A percentile compares a stretch with the other conserved stretches of the same genome.
These are phyloP conservation scores for Tangara arthus DNA, from an alignment of 2,797 vertebrate species.

Conservation along the genomic window DNA sequence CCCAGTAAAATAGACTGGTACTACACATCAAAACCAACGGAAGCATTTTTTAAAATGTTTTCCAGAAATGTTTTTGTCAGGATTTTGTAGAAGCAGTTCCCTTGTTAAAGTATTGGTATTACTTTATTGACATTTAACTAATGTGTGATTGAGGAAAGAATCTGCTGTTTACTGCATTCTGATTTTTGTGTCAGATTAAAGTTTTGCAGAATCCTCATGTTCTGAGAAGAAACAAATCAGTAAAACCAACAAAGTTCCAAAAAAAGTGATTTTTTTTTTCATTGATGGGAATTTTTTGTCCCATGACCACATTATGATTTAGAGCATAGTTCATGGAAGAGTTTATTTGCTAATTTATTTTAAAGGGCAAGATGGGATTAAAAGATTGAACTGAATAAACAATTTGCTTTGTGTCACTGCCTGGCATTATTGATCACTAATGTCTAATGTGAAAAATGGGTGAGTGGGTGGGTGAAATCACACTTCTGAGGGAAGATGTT, in stretches of 20 bases:
- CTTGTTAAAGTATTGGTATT: neutral
- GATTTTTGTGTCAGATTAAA: neutral
- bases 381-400: slow-evolving; percentile 50
- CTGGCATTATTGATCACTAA: neutral
- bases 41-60: neutral
- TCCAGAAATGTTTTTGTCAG: neutral
- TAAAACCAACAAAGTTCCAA: neutral
- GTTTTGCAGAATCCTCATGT: neutral
- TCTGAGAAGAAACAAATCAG: neutral
- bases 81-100: neutral
- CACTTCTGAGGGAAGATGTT: neutral
- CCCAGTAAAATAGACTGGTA: neutral
- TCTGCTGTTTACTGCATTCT: neutral
- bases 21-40: neutral
- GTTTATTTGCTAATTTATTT: slow-evolving; percentile 52
- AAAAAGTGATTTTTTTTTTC: neutral
- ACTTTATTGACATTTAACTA: neutral
- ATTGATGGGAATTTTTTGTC: neutral
- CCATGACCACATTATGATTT: neutral
- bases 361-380: neutral
- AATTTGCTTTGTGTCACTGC: neutral
- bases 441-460: neutral
- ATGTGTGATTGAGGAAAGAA: neutral
- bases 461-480: neutral
- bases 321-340: neutral